Base-by-base conservation (phyloP, 2,113 vertebrate species). In the Cromileptes altivelis region DNA sequence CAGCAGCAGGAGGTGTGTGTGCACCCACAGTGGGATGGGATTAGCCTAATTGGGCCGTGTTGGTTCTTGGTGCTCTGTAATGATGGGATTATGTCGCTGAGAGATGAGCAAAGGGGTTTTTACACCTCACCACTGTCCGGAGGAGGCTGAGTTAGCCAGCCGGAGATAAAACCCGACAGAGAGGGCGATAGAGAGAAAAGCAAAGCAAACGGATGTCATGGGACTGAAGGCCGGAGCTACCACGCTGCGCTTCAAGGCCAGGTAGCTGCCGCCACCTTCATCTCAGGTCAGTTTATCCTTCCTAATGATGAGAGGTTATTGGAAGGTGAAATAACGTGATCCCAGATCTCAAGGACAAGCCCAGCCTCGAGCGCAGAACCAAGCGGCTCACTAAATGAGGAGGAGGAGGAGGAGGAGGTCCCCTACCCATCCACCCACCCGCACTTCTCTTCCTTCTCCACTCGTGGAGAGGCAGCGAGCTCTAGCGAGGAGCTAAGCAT, bases 11-110 rank as follows among this genome's bases (percentile, higher is more conserved):
- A 75, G 69, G 81, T 85, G 74, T 82, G 76, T 78, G 65, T 68
- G 81, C 55, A 25, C 25, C 65, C 78, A 75, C 81, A 76, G 63
- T 63, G 85, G 80, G 86, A 82, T 83, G 85, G 88, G 92, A 92
- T 94, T 93, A 92, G 75, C 78, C 75, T 92, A 92, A 94, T 91
- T 94, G 90, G 90, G 85, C 87, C 50, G 23, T 89, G 91, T 89
- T 94, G 85, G 80, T 86, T 92, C 86, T 86, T 30, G 56, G 68
- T 78, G 60, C 83, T 87, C 84, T 85, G 85, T 93, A 90, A 92
- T 91, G 91, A 94, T 83, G 88, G 91, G 89, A 93, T 94, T 93
- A 93, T 70, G 77, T 73, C 61, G 74, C 85, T 81, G 80, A 90
- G 90, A 88, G 91, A 91, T 85, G 82, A 89, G 82, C 83, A 88